Conservation (phyloP, 2,113 vertebrate species). For the Aplodontia rufa region DNA sequence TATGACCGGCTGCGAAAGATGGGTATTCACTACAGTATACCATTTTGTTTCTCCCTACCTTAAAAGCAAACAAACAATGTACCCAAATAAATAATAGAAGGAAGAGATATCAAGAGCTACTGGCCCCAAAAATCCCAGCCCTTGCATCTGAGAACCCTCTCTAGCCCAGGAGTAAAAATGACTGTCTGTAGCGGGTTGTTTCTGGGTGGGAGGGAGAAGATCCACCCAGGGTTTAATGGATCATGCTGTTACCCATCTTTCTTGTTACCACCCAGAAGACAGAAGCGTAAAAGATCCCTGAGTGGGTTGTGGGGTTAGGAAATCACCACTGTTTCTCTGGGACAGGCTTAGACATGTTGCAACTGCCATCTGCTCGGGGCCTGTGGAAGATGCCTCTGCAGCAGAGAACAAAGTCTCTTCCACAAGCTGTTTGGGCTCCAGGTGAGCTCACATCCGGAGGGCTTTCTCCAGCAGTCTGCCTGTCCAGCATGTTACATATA, state of each 20-base stretch:
- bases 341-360: neutral
- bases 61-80: constrained; percentile 42
- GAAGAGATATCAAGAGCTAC: neutral
- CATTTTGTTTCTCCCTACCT: neutral
- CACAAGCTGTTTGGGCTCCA: neutral
- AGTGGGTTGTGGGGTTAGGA: neutral
- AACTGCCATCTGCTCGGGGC: neutral
- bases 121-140: neutral
- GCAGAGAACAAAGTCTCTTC: neutral
- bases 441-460: neutral
- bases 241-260: neutral
- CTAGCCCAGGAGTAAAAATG: neutral
- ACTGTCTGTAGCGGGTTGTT: neutral
- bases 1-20: neutral
- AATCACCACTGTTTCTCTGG: neutral
- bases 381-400: neutral
- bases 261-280: neutral
- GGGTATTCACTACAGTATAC: neutral
- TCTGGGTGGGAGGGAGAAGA: neutral
- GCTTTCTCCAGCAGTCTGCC: neutral
- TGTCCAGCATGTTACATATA: neutral
- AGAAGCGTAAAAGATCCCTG: neutral
- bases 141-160: neutral
- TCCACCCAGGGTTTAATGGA: neutral
- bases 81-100: neutral